These are phyloP conservation scores for Schizopygopsis malacanthus DNA, from an alignment of 2,797 vertebrate genomes.

Conservation along the genomic window DNA sequence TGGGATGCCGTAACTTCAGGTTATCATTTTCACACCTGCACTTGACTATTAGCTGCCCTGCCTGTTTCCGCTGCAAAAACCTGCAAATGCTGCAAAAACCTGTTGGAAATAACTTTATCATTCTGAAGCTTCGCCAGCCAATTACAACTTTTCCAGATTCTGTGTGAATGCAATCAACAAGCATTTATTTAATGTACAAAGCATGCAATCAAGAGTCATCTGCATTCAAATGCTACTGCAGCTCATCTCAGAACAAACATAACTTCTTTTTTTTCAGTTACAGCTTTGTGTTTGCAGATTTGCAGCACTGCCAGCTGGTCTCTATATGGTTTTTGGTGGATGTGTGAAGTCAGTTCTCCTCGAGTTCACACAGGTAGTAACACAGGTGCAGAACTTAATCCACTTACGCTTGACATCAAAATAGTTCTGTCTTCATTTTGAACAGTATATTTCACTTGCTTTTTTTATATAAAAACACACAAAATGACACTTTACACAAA, in stretches of 20 bases:
- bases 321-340: background rate
- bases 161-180: background rate
- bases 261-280: background rate
- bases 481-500: background rate
- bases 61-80: conserved; percentile 37
- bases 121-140: background rate
- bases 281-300: background rate
- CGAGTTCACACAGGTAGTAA: background rate
- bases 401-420: background rate
- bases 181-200: background rate
- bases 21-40: conserved; percentile 58
- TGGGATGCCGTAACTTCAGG: conserved; percentile 47
- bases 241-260: background rate
- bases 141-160: background rate
- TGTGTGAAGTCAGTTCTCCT: conserved; percentile 2
- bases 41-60: conserved; percentile 40
- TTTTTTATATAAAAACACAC: background rate
- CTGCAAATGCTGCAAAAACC: conserved; percentile 31
- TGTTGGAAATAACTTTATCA: conserved; percentile 27
- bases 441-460: background rate
- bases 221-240: background rate
- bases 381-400: conserved; percentile 11
- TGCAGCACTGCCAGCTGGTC: background rate
- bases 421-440: background rate
- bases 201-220: background rate